Percentiles rank a stretch among this genome's conserved stretches.
phyloP scores from a whole-genome alignment of 2,797 vertebrate species.

The Sebastes vulpes region DNA sequence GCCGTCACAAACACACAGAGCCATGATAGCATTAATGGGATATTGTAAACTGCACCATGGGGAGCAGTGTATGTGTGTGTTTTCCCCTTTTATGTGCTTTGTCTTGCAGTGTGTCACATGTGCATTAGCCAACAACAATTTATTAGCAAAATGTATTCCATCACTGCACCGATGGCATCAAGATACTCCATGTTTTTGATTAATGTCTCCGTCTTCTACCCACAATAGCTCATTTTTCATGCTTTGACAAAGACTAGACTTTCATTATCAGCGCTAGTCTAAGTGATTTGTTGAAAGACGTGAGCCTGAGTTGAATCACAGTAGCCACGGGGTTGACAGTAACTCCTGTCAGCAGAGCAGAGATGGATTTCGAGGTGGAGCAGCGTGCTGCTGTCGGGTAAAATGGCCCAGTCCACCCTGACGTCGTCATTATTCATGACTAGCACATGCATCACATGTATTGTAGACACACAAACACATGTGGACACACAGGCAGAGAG shows the following conservation, averaged over 20 bases:
- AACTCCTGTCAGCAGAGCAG: slow-evolving; percentile 1
- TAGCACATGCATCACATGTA: background rate
- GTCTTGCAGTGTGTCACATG: background rate
- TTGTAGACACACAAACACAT: background rate
- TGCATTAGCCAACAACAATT: background rate
- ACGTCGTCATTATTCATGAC: slow-evolving; percentile 46
- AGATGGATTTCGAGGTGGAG: slow-evolving; percentile 6
- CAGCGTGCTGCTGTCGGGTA: slow-evolving; percentile 16
- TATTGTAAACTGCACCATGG: slow-evolving; percentile 1
- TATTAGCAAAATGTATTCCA: background rate
- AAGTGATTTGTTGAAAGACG: background rate
- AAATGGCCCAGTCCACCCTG: slow-evolving; percentile 9
- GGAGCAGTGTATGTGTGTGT: slow-evolving; percentile 1
- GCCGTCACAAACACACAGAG: slow-evolving; percentile 4
- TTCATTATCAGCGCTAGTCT: background rate
- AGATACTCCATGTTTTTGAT: background rate
- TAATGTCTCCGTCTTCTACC: background rate
- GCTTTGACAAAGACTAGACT: background rate
- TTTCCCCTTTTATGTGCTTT: background rate
- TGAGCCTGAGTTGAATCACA: slow-evolving; percentile 1
- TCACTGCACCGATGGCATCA: background rate
- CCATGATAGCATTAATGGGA: slow-evolving; percentile 24
- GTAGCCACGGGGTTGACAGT: slow-evolving; percentile 9
- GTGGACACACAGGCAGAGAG: background rate
- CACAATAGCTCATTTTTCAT: background rate